Conservation (phyloP, 1,140 invertebrate species). For the Scaptomyza montana region DNA sequence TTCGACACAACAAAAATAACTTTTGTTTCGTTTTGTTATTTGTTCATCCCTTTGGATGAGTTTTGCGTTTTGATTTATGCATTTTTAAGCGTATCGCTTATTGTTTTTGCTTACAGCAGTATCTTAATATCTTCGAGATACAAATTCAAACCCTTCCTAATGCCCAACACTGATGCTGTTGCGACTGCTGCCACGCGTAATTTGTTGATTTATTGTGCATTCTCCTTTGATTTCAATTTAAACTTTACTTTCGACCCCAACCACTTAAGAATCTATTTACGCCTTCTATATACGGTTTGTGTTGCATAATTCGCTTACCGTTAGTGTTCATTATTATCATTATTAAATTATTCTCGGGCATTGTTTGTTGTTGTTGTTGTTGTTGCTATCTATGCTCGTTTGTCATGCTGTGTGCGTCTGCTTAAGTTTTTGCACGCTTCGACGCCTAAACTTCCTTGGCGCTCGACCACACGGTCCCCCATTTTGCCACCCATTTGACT, state of each 20-base stretch:
- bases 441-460: slow-evolving; percentile 75
- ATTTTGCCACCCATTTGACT: neutral
- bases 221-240: slow-evolving; percentile 54
- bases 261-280: slow-evolving; percentile 3
- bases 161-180: slow-evolving; percentile 1
- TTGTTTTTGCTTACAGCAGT: slow-evolving; percentile 71
- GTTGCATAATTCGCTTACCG: slow-evolving; percentile 68
- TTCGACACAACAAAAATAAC: neutral
- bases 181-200: slow-evolving; percentile 53
- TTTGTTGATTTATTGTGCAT: slow-evolving; percentile 77
- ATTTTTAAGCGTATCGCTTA: slow-evolving; percentile 83
- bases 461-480: slow-evolving; percentile 36
- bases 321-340: slow-evolving; percentile 69
- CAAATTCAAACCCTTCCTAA: slow-evolving; percentile 54
- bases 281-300: slow-evolving; percentile 9
- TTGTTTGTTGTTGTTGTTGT: slow-evolving; percentile 37
- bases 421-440: slow-evolving; percentile 79
- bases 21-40: neutral
- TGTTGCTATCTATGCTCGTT: slow-evolving; percentile 53
- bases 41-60: slow-evolving; percentile 53
- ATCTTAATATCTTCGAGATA: slow-evolving; percentile 56
- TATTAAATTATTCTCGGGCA: slow-evolving; percentile 37
- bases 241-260: slow-evolving; percentile 9
- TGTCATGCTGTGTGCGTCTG: slow-evolving; percentile 77
- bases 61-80: slow-evolving; percentile 76